phyloP scores from a whole-genome alignment of 1,140 invertebrate species.

The Cataglyphis hispanica region DNA sequence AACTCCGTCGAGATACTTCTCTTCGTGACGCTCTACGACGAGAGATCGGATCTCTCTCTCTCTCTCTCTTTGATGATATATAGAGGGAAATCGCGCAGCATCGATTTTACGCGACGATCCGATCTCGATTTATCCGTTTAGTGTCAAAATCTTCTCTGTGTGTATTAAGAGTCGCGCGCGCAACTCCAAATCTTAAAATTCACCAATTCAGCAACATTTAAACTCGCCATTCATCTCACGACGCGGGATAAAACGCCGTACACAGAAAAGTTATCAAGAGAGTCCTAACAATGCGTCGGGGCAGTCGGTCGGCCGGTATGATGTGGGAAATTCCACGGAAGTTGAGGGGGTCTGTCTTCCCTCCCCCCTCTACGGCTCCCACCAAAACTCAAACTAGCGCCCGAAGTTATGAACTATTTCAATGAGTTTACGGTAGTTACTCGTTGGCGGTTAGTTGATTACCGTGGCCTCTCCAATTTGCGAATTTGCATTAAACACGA shows the following conservation, averaged over 20 bases:
- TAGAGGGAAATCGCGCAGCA: neutral
- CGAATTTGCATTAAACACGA: slow-evolving; percentile 80
- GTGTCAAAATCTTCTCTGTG: too few species aligned
- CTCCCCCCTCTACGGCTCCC: neutral
- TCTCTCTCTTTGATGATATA: neutral
- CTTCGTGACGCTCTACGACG: neutral
- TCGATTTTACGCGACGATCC: neutral
- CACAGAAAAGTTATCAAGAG: slow-evolving; percentile 67
- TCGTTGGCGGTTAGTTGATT: slow-evolving; percentile 80
- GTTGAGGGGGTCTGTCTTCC: slow-evolving; percentile 50
- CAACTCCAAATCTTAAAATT: neutral
- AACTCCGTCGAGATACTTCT: slow-evolving; percentile 65
- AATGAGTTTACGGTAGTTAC: slow-evolving; percentile 82
- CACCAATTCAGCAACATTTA: neutral
- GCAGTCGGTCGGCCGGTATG: slow-evolving; percentile 76
- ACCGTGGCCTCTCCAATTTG: slow-evolving; percentile 78
- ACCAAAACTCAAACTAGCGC: slow-evolving; percentile 76
- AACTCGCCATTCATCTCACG: slow-evolving; percentile 6
- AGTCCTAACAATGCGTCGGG: slow-evolving; percentile 74
- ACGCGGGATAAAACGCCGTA: slow-evolving; percentile 50
- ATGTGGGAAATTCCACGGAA: slow-evolving; percentile 77
- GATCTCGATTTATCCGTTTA: neutral
- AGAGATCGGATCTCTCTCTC: neutral
- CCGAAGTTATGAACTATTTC: slow-evolving; percentile 82
- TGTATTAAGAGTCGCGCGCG: neutral